Conservation (phyloP, 2,888 invertebrate genomes). For the Resseliella maxima region DNA sequence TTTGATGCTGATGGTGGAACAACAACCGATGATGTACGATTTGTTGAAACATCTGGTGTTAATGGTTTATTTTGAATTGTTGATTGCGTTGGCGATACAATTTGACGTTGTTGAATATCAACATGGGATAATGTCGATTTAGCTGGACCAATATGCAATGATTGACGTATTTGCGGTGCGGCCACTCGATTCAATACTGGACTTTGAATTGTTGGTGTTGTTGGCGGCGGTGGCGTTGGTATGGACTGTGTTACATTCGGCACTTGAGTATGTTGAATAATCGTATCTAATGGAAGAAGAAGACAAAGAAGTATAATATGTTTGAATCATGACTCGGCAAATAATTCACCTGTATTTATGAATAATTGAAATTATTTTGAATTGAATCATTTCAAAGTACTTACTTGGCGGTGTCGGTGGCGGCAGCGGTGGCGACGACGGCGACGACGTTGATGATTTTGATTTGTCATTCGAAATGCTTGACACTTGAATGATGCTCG, state of each 20-base stretch:
- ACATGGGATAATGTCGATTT: slow-evolving; percentile 59
- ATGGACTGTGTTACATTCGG: slow-evolving; percentile 58
- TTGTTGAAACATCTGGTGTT: slow-evolving; percentile 65
- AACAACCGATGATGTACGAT: slow-evolving; percentile 68
- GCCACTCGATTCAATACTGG: slow-evolving; percentile 63
- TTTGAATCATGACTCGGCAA: not conserved
- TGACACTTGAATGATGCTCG: not conserved
- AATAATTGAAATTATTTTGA: not conserved
- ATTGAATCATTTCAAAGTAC: not conserved
- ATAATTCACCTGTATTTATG: not conserved
- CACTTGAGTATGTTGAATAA: slow-evolving; percentile 61
- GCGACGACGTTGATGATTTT: no score
- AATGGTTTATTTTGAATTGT: slow-evolving; percentile 63
- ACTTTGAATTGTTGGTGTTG: slow-evolving; percentile 63
- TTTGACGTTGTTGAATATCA: slow-evolving; percentile 59
- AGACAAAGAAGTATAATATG: slow-evolving; percentile 58
- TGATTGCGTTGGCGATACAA: slow-evolving; percentile 63
- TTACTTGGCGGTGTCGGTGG: slow-evolving; percentile 8
- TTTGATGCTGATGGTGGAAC: slow-evolving; percentile 63
- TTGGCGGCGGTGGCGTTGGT: slow-evolving; percentile 58
- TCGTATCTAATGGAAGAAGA: slow-evolving; percentile 60
- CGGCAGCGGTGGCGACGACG: no score
- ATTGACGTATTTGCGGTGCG: slow-evolving; percentile 60
- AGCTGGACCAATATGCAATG: slow-evolving; percentile 59
- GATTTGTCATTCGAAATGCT: not conserved